Conservation (phyloP, 2,888 invertebrate species). For the Tanytarsus gracilentus region DNA sequence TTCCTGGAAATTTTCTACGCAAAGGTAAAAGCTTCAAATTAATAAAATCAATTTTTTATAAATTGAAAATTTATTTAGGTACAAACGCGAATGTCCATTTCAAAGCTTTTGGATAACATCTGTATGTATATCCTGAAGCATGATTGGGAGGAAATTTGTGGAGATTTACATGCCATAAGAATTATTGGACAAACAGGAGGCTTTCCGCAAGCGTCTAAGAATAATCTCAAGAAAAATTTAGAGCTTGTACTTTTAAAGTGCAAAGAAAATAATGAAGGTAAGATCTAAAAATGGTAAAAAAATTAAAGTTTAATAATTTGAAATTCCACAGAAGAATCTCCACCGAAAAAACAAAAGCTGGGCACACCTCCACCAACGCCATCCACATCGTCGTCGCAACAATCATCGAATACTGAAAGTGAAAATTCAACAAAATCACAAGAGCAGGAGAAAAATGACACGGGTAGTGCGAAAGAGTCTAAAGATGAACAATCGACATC, state of each 20-base stretch:
- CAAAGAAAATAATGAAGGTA: constrained; percentile 30
- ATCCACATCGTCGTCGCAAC: neutral
- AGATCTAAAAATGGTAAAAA: neutral
- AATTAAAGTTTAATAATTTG: neutral
- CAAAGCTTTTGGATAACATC: constrained; percentile 42
- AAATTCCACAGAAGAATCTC: constrained; percentile 30
- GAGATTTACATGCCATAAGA: constrained; percentile 43
- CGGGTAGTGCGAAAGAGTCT: neutral
- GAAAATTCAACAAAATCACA: neutral
- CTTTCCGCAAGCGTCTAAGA: constrained; percentile 41
- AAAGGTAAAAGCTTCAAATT: constrained; percentile 54
- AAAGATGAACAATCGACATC: neutral
- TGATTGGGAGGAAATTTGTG: constrained; percentile 42
- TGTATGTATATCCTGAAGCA: constrained; percentile 43
- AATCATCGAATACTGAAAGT: neutral
- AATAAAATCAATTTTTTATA: neutral
- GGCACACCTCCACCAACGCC: constrained; percentile 5
- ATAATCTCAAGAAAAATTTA: constrained; percentile 40
- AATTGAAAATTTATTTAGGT: constrained; percentile 34
- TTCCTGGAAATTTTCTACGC: constrained; percentile 85
- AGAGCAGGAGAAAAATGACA: neutral
- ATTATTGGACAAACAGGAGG: constrained; percentile 42
- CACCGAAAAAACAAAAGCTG: constrained; percentile 31
- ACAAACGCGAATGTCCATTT: constrained; percentile 40
- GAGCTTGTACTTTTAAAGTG: constrained; percentile 34